Conservation (phyloP, 2,888 invertebrate genomes). For the Mechanitis mazaeus region DNA sequence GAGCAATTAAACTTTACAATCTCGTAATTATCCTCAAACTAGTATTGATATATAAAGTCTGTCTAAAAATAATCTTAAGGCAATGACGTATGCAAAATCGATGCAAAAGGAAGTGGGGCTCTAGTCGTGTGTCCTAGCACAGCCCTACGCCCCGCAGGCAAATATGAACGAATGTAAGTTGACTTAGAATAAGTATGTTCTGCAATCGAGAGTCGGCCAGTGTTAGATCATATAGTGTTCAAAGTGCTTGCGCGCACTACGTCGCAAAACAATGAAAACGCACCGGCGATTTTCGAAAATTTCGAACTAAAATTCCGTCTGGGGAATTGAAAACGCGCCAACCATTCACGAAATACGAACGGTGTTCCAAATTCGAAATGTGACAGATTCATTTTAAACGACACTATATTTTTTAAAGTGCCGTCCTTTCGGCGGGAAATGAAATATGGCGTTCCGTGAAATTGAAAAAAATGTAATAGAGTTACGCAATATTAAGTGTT, state of each 20-base stretch:
- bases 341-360: slow-evolving; percentile 25
- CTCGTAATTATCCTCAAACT: slow-evolving; percentile 13
- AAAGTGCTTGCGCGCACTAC: slow-evolving; percentile 72
- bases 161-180: slow-evolving; percentile 78
- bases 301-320: slow-evolving; percentile 32
- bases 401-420: slow-evolving; percentile 13
- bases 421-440: slow-evolving; percentile 22
- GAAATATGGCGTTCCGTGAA: slow-evolving; percentile 45
- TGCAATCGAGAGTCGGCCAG: slow-evolving; percentile 74
- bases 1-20: slow-evolving; percentile 5
- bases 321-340: slow-evolving; percentile 38
- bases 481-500: slow-evolving; percentile 38
- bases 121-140: slow-evolving; percentile 48
- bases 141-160: slow-evolving; percentile 75
- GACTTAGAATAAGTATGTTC: slow-evolving; percentile 78
- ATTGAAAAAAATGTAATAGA: slow-evolving; percentile 58
- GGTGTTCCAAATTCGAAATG: slow-evolving; percentile 42
- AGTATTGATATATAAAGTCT: slow-evolving; percentile 10
- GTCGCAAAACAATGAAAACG: slow-evolving; percentile 63
- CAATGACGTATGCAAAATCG: slow-evolving; percentile 23
- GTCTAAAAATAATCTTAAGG: slow-evolving; percentile 21
- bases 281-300: slow-evolving; percentile 44
- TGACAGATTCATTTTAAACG: slow-evolving; percentile 35
- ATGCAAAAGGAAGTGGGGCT: slow-evolving; percentile 32
- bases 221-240: slow-evolving; percentile 77